These are phyloP conservation scores for Luscinia megarhynchos DNA, from an alignment of 2,797 vertebrate genomes.

Conservation along the genomic window DNA sequence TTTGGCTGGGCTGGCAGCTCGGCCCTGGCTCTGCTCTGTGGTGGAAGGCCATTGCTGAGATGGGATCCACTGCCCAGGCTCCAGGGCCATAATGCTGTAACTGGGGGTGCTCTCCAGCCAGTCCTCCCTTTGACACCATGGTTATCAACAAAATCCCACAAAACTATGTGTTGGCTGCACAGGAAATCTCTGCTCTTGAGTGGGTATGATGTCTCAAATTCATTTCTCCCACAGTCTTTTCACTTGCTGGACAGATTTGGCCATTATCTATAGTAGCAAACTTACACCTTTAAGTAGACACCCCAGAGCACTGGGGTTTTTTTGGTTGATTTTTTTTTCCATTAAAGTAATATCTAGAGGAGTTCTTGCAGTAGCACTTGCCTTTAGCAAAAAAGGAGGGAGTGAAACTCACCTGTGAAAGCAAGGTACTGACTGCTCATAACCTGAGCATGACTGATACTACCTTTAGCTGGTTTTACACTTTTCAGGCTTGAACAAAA, in stretches of 20 bases:
- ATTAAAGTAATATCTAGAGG: constrained; percentile 29
- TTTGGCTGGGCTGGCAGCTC: not conserved
- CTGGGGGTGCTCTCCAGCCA: not conserved
- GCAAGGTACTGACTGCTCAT: not conserved
- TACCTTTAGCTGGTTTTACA: constrained; percentile 34
- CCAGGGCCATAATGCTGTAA: not conserved
- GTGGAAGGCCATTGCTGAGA: not conserved
- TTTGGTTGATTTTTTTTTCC: not conserved
- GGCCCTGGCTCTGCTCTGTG: not conserved
- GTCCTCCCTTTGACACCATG: not conserved
- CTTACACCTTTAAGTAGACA: not conserved
- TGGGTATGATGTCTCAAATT: not conserved
- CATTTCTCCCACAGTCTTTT: not conserved
- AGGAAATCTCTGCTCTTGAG: not conserved
- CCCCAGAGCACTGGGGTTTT: not conserved
- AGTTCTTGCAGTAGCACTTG: not conserved
- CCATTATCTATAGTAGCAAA: not conserved
- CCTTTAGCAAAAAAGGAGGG: not conserved
- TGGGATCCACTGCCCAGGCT: not conserved
- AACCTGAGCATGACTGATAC: not conserved
- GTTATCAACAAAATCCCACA: not conserved
- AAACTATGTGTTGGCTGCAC: not conserved
- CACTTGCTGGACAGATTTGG: constrained; percentile 3
- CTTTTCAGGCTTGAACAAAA: constrained; percentile 42
- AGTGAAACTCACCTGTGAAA: not conserved